Base-by-base conservation (phyloP, 2,888 invertebrate species). In the Hoplodrina blanda region DNA sequence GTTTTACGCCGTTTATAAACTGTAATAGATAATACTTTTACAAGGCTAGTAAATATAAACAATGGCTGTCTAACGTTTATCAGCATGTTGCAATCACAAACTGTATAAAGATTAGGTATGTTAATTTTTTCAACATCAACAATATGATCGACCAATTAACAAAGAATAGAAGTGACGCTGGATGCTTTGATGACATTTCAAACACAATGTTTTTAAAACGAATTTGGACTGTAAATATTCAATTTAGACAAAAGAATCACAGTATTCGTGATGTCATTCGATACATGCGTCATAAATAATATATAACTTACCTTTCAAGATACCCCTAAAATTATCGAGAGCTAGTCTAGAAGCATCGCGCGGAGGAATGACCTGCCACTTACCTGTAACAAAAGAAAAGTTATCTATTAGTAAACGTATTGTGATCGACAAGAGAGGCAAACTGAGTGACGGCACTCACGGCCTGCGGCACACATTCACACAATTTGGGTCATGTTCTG, bases 381-480 rank as follows among this genome's bases (percentile, higher is more conserved):
- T 91, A 93, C 93, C 93, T 93, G 90, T 80, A 92, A 92, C 87
- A 90, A 89, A 87, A 87, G 20, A 67, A 78, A 75, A 76, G 33
- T 56, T 59, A 62, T 73, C 50, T 63, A 50, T 79, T 62, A 70
- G 41, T 44, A 69, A 56, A 62, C 17, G 15, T 59, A 53, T 67
- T 67, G 56, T 52, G 62, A 66, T 62, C 57, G 55, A 71, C 63
- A 55, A 64, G 73, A 72, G 37, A 33, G 44, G 17, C 53, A 50
- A 33, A 69, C 30, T 50, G 70, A 71, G 30, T 10, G 56, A 66
- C 71, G 64, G 46, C 61, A 60, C 60, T 61, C 46, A 17, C 60
- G 57, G 37, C 55, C 57, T 62, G 25, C 54, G 53, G n/a, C 63
- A 62, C 56, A 60, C 68, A 50, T 77, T 78, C 62, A 62, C 56